These are phyloP conservation scores for Sylvicapra grimmia DNA, from an alignment of 2,113 vertebrate species.

Conservation along the genomic window DNA sequence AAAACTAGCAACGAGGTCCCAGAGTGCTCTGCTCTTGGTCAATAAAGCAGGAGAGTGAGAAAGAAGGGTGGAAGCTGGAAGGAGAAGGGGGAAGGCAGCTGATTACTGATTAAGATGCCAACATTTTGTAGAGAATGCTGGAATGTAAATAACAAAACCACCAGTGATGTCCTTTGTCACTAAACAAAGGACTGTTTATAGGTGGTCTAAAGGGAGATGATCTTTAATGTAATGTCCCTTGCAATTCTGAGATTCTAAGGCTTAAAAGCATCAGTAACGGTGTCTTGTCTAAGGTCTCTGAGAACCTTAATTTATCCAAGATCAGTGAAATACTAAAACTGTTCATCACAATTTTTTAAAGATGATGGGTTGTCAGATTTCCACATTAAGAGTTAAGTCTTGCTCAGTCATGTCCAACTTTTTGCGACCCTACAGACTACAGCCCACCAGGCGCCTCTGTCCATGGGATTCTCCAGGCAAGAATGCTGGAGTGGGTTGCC, in stretches of 20 bases:
- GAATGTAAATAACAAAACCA: slow-evolving; percentile 5
- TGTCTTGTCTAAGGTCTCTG: background rate
- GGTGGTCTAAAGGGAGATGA: background rate
- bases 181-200: background rate
- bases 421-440: background rate
- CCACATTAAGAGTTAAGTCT: background rate
- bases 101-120: background rate
- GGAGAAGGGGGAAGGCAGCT: background rate
- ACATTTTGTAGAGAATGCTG: background rate
- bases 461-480: background rate
- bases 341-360: slow-evolving; percentile 11
- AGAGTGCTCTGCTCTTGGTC: background rate
- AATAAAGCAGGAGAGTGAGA: background rate
- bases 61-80: background rate
- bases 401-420: background rate
- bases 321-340: background rate
- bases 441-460: background rate
- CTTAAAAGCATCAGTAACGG: background rate
- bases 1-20: background rate
- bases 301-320: background rate
- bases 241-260: background rate
- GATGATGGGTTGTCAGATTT: background rate
- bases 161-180: background rate
- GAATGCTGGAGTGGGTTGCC: background rate
- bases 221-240: background rate